These are phyloP conservation scores for Hypercompe scribonia DNA, from an alignment of 2,888 invertebrate species.

Conservation along the genomic window DNA sequence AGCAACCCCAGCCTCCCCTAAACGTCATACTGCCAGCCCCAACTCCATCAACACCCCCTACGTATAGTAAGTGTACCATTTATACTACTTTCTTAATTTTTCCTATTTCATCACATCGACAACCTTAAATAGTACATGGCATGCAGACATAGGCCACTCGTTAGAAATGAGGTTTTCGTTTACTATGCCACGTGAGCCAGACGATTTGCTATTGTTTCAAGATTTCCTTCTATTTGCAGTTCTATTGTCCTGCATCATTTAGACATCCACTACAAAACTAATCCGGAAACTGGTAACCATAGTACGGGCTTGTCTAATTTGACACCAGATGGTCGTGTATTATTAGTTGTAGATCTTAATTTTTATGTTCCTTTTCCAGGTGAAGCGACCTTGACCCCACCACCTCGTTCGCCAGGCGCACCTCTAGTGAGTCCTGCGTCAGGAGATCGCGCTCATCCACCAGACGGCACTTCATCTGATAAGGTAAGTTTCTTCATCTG, in stretches of 20 bases:
- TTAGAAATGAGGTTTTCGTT: too few relatives aligned
- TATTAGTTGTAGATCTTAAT: background rate
- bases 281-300: too few relatives aligned
- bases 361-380: conserved; percentile 44
- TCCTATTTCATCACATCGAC: too few relatives aligned
- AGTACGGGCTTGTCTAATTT: too few relatives aligned
- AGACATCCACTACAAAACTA: too few relatives aligned
- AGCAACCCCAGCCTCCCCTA: conserved; percentile 69
- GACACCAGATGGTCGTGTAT: too few relatives aligned
- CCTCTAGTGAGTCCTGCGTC: conserved; percentile 67
- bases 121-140: too few relatives aligned
- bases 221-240: too few relatives aligned
- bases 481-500: conserved; percentile 59
- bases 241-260: too few relatives aligned
- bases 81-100: background rate
- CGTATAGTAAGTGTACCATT: conserved; percentile 65
- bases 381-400: conserved; percentile 75
- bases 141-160: too few relatives aligned
- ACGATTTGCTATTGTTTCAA: too few relatives aligned
- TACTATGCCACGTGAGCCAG: too few relatives aligned
- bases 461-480: conserved; percentile 81
- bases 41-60: conserved; percentile 72
- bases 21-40: conserved; percentile 71
- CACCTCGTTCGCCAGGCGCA: conserved; percentile 75
- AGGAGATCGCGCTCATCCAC: conserved; percentile 74